These are phyloP conservation scores for Ceratosolen fusciceps DNA, from an alignment of 1,140 invertebrate species.

Conservation along the genomic window DNA sequence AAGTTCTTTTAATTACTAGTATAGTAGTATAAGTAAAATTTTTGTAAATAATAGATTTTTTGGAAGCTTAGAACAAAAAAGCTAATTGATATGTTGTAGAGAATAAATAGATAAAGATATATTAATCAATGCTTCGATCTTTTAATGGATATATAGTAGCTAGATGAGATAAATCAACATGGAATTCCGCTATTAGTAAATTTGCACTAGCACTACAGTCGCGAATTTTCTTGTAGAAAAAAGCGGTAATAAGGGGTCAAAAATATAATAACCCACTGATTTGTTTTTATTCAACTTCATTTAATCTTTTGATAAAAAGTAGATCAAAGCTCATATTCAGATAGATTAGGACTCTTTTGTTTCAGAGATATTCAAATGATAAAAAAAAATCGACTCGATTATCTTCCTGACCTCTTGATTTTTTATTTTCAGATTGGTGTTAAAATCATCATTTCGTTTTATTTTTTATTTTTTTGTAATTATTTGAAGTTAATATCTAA, in stretches of 20 bases:
- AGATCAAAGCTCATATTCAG: slow-evolving; percentile 28
- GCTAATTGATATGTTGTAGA: slow-evolving; percentile 6
- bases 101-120: background rate
- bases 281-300: background rate
- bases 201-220: background rate
- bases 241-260: background rate
- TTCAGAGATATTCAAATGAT: background rate
- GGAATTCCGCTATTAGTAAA: slow-evolving; percentile 46
- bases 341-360: background rate
- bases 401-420: background rate
- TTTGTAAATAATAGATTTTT: background rate
- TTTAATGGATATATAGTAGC: slow-evolving; percentile 31
- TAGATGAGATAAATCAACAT: slow-evolving; percentile 9
- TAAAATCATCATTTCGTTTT: background rate
- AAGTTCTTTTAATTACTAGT: no score
- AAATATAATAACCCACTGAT: slow-evolving; percentile 12
- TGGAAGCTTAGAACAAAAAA: background rate
- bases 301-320: slow-evolving; percentile 27
- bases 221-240: slow-evolving; percentile 17
- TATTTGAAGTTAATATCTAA: no score
- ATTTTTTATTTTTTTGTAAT: background rate
- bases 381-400: slow-evolving; percentile 31
- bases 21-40: background rate
- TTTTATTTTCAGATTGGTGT: slow-evolving; percentile 6
- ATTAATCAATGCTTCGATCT: background rate